Evolutionary conservation across 2,888 invertebrate species (phyloP).

Genomic region (Brassicogethes aeneus): DNA sequence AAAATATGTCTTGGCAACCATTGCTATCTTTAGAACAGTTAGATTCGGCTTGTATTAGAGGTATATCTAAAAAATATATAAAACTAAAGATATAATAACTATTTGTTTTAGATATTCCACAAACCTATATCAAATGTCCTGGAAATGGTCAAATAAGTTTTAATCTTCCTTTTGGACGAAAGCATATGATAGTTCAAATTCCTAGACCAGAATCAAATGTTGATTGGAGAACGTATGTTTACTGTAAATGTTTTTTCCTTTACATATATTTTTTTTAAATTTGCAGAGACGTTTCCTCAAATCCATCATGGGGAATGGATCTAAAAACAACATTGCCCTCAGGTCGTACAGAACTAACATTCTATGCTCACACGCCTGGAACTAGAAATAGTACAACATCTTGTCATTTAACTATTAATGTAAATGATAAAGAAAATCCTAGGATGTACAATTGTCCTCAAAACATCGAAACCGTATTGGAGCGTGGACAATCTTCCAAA

Average conservation of each 20-base stretch:
- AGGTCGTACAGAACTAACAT: constrained; percentile 51
- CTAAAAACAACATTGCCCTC: constrained; percentile 49
- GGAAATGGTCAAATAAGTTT: constrained; percentile 46
- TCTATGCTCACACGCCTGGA: constrained; percentile 49
- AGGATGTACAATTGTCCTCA: constrained; percentile 50
- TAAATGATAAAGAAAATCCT: constrained; percentile 50
- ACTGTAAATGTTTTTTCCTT: neutral
- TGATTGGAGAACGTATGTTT: constrained; percentile 42
- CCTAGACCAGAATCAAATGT: constrained; percentile 55
- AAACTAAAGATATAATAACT: constrained; percentile 10
- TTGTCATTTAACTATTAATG: constrained; percentile 52
- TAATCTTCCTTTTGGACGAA: constrained; percentile 44
- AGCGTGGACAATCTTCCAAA: constrained; percentile 45
- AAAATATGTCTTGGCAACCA: constrained; percentile 29
- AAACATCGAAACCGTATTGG: constrained; percentile 50
- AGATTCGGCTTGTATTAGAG: constrained; percentile 27
- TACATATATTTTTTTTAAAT: neutral
- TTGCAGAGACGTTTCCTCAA: constrained; percentile 48
- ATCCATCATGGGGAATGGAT: constrained; percentile 53
- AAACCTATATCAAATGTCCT: constrained; percentile 56
- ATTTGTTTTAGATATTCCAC: constrained; percentile 25
- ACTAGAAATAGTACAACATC: constrained; percentile 42
- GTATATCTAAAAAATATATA: constrained; percentile 16
- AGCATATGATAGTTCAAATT: constrained; percentile 42
- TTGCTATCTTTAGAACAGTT: constrained; percentile 15